These are phyloP conservation scores for Chymomyza fuscimana DNA, from an alignment of 2,888 invertebrate genomes.

Conservation along the genomic window DNA sequence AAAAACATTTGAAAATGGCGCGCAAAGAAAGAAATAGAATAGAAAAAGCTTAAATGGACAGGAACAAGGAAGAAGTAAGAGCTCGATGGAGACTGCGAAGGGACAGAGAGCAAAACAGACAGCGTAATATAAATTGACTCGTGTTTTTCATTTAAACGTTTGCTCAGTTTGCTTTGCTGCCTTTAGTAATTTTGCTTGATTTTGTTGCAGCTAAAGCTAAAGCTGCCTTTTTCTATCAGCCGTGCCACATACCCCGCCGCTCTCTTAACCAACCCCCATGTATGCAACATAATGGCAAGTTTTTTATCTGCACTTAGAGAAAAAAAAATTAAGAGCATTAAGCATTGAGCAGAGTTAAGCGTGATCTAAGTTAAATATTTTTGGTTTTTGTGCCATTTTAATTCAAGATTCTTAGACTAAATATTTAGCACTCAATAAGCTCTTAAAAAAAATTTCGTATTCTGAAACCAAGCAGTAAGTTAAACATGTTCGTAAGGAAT, in stretches of 20 bases:
- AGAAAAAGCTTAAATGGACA: conserved; percentile 47
- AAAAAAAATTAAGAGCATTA: too few species aligned
- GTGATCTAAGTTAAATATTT: too few species aligned
- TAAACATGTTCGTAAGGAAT: too few species aligned
- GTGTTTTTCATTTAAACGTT: conserved; percentile 46
- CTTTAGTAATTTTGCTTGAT: conserved; percentile 55
- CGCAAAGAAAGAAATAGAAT: conserved; percentile 31
- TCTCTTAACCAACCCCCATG: too few species aligned
- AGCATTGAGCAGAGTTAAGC: too few species aligned
- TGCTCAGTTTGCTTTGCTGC: conserved; percentile 36
- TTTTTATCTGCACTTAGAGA: too few species aligned
- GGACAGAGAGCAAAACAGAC: conserved; percentile 11
- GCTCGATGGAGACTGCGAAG: conserved; percentile 12
- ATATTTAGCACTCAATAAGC: too few species aligned
- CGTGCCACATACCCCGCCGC: neutral
- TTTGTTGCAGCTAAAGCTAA: conserved; percentile 33
- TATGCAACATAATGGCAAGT: neutral
- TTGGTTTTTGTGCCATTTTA: too few species aligned
- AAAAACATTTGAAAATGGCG: conserved; percentile 57
- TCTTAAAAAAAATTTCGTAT: too few species aligned
- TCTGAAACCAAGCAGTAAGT: too few species aligned
- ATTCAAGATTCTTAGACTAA: too few species aligned
- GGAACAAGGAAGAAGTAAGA: conserved; percentile 19
- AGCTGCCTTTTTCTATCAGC: conserved; percentile 16
- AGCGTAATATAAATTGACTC: conserved; percentile 64